Conservation (phyloP, 2,888 invertebrate genomes). For the Tenthredo mesomela region DNA sequence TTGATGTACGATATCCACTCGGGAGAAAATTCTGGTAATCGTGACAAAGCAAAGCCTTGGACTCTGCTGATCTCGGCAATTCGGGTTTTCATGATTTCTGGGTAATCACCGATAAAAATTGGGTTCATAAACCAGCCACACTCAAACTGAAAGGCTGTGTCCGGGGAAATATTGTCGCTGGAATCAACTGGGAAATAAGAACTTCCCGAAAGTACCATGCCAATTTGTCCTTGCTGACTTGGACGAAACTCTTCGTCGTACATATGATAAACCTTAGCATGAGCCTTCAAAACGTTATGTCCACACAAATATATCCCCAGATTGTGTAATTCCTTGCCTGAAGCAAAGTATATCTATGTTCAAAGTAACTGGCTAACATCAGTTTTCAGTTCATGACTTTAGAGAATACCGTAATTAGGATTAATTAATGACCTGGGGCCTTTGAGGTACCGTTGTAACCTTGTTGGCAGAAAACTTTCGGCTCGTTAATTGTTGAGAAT, state of each 20-base stretch:
- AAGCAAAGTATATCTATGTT: slow-evolving; percentile 57
- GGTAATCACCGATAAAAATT: slow-evolving; percentile 80
- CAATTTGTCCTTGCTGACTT: no score
- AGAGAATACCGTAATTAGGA: not conserved
- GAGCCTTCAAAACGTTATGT: slow-evolving; percentile 86
- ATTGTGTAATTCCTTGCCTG: slow-evolving; percentile 76
- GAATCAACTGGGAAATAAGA: no score
- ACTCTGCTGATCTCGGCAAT: slow-evolving; percentile 76
- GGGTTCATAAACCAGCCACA: not conserved
- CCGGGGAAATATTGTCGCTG: no score
- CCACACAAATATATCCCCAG: slow-evolving; percentile 84
- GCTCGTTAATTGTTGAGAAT: slow-evolving; percentile 91
- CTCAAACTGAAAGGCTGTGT: not conserved
- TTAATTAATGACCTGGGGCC: slow-evolving; percentile 51
- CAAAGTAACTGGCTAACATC: not conserved
- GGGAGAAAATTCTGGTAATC: slow-evolving; percentile 77
- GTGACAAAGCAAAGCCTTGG: slow-evolving; percentile 76
- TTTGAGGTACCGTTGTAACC: slow-evolving; percentile 79
- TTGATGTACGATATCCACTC: slow-evolving; percentile 82
- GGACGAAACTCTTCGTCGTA: slow-evolving; percentile 80
- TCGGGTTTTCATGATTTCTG: slow-evolving; percentile 77
- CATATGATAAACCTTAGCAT: slow-evolving; percentile 83
- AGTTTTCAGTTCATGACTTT: not conserved
- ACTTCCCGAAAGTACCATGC: no score
- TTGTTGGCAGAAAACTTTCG: slow-evolving; percentile 81